phyloP scores from a whole-genome alignment of 2,888 invertebrate species.

The Polyploca ridens region DNA sequence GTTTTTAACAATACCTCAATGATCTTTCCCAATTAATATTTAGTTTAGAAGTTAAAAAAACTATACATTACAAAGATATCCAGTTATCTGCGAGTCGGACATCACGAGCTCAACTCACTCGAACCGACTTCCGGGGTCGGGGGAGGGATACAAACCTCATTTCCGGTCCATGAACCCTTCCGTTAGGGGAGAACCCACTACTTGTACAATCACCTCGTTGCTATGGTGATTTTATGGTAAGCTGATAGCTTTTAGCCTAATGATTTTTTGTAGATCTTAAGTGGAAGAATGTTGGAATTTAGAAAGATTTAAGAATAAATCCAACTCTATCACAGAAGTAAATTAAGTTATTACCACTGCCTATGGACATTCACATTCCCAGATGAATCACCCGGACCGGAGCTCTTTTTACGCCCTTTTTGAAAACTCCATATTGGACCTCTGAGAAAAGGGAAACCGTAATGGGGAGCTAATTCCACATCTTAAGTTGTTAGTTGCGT shows the following conservation, averaged over 20 bases:
- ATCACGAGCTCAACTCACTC: constrained; percentile 24
- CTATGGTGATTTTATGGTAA: constrained; percentile 41
- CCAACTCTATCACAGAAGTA: too few relatives aligned
- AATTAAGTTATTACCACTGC: too few relatives aligned
- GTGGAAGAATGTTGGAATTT: not conserved
- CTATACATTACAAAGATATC: not conserved
- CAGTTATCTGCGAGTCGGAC: constrained; percentile 7
- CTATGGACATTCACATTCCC: too few relatives aligned
- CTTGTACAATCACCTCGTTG: constrained; percentile 27
- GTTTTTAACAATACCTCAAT: too few relatives aligned
- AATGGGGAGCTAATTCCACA: too few relatives aligned
- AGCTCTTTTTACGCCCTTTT: too few relatives aligned
- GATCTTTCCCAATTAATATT: too few relatives aligned
- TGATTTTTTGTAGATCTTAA: not conserved
- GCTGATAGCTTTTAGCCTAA: constrained; percentile 13
- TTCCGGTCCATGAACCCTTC: constrained; percentile 71
- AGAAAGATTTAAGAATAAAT: too few relatives aligned
- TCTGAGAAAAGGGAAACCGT: too few relatives aligned
- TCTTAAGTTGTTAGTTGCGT: too few relatives aligned
- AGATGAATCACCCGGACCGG: too few relatives aligned
- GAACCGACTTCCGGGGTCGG: constrained; percentile 58
- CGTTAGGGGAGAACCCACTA: constrained; percentile 44
- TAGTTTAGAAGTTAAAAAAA: not conserved
- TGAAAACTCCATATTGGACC: too few relatives aligned
- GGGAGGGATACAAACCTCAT: constrained; percentile 73